These are phyloP conservation scores for Sylvilagus floridanus DNA, from an alignment of 2,797 vertebrate species.

Conservation along the genomic window DNA sequence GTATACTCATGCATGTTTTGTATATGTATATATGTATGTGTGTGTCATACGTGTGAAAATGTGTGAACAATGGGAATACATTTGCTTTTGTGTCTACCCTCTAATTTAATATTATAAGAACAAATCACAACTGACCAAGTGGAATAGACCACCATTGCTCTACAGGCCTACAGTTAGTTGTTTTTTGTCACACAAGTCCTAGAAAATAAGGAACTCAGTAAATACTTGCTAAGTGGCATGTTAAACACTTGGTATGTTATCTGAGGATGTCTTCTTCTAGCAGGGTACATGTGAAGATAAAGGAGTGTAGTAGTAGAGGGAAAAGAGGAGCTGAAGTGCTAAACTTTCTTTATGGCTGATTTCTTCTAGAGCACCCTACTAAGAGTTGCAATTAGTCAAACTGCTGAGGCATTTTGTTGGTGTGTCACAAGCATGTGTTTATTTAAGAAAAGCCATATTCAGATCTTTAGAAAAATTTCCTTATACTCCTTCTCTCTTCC, in stretches of 20 bases:
- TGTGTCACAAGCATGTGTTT: slow-evolving; percentile 16
- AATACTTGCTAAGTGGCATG: slow-evolving; percentile 13
- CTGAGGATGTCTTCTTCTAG: slow-evolving; percentile 9
- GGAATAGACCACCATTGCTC: neutral
- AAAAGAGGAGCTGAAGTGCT: neutral
- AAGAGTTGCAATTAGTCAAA: slow-evolving; percentile 42
- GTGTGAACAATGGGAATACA: neutral
- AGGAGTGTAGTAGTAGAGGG: neutral
- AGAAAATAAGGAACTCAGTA: neutral
- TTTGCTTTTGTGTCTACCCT: neutral
- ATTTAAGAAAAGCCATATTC: slow-evolving; percentile 13
- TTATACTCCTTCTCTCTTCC: neutral
- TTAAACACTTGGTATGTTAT: neutral
- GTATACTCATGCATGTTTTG: neutral
- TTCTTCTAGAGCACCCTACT: slow-evolving; percentile 13
- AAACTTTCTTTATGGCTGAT: slow-evolving; percentile 36
- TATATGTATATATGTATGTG: rapidly evolving
- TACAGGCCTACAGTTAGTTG: neutral
- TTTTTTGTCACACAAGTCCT: neutral
- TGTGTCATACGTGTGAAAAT: neutral
- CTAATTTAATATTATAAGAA: neutral
- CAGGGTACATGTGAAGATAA: neutral
- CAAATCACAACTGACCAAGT: neutral
- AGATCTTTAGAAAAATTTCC: slow-evolving; percentile 17
- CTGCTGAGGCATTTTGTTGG: neutral